Evolutionary conservation across 2,113 vertebrate genomes (phyloP), one percentile per base, ranked within the genome.

Genomic region (Sylvietta virens): DNA sequence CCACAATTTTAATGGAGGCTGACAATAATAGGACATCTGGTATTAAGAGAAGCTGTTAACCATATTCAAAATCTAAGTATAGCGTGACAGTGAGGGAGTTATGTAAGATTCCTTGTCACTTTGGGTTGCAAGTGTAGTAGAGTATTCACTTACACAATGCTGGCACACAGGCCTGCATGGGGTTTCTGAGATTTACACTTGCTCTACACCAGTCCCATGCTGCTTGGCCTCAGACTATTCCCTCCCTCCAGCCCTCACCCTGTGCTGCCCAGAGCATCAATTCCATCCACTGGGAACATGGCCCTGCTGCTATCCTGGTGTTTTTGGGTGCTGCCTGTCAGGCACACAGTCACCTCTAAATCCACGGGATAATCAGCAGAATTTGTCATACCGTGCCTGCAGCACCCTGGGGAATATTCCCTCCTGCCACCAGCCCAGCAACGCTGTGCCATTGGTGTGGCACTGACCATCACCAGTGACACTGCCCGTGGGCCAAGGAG

Each of bases 21-120:
- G 88, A 92, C 86, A 92, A 88, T 83, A 86, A 56, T 86, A 86
- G 77, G 95, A 88, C 92, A 97, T 88, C 72, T 94, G 92, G 67
- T 84, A 94, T 92, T 94, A 94, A 90, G 82, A 30, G 60, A 93
- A 95, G 86, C 91, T 88, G 88, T 88, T 94, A 94, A 96, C 76
- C 47, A 51, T 77, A 86, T 93, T 92, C 60, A 22, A 47, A 93
- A 54, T 56, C 82, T 92, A 96, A 94, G 86, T 95, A 83, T 88
- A 94, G 88, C 88, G 80, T 57, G 65, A 72, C 85, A 96, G 88
- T 31, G 19, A 70, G 74, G 48, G 66, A 54, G 79, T 90, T 95
- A 90, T 44, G 30, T 93, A 93, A 94, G 79, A 88, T 77, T 50
- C 40, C 85, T 80, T 90, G 88, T 92, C 88, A 88, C 62, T 95